A percentile compares a stretch with the other conserved stretches of the same genome.
Evolutionary conservation across 2,888 invertebrate genomes (phyloP).

Genomic region (Camptogramma bilineatum): DNA sequence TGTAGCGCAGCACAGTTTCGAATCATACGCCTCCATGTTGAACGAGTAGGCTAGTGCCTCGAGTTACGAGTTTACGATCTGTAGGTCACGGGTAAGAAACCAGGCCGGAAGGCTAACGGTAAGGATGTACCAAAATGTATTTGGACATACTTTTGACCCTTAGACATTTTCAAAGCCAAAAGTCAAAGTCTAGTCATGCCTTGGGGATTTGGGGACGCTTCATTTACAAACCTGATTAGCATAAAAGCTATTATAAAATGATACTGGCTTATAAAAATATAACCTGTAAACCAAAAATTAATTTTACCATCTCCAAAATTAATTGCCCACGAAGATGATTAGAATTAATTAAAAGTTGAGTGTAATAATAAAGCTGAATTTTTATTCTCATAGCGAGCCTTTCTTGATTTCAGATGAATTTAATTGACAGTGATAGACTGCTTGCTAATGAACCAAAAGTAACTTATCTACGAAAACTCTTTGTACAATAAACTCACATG

Average conservation of each 20-base stretch:
- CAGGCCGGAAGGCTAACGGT: no score
- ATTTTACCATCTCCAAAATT: not conserved
- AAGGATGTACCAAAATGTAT: no score
- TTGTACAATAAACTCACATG: constrained; percentile 4
- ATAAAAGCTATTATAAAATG: not conserved
- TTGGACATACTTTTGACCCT: no score
- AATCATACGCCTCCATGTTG: no score
- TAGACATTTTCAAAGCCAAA: no score
- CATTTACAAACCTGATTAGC: no score
- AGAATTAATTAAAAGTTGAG: not conserved
- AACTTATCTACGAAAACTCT: not conserved
- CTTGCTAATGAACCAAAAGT: constrained; percentile 4
- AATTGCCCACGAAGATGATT: not conserved
- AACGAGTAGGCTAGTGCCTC: no score
- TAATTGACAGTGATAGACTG: constrained; percentile 14
- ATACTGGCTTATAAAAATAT: not conserved
- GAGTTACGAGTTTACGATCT: no score
- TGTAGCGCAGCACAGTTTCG: no score
- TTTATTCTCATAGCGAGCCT: not conserved
- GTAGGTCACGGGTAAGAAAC: no score
- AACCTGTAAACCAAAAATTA: not conserved
- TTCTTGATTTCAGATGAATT: not conserved
- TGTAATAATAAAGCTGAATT: not conserved
- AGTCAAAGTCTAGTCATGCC: no score
- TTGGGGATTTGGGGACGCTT: no score